Evolutionary conservation across 2,888 invertebrate species (phyloP).

Genomic region (Parapristionchus giblindavisi): DNA sequence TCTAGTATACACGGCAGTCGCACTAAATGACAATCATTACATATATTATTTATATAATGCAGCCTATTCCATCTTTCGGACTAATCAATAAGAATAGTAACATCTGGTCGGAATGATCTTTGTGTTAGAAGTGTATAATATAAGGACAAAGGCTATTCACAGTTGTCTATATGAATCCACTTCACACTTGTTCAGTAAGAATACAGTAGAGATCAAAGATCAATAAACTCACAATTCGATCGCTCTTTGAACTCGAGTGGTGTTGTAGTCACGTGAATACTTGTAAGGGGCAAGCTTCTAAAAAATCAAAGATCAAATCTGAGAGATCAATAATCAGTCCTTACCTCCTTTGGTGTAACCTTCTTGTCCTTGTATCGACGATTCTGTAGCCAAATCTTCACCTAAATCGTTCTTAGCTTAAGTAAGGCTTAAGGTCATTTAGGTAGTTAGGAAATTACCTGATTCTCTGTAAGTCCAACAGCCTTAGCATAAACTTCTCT

Average conservation of each 20-base stretch:
- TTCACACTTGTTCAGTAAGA: no score
- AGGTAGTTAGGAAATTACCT: background rate
- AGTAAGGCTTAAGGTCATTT: background rate
- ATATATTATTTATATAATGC: no score
- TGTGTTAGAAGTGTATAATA: no score
- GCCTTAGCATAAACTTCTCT: constrained; percentile 10
- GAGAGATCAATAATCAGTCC: background rate
- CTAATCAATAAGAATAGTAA: no score
- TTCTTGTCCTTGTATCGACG: constrained; percentile 29
- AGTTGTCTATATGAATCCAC: no score
- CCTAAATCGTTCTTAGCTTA: background rate
- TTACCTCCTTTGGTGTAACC: background rate
- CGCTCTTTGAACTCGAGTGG: background rate
- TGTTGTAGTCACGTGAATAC: constrained; percentile 3
- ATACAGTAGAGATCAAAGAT: no score
- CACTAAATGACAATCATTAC: no score
- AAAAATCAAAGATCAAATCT: background rate
- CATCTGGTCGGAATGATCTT: no score
- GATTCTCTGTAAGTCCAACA: background rate
- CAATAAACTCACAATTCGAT: constrained; percentile 20
- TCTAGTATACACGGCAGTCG: no score
- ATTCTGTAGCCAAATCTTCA: constrained; percentile 33
- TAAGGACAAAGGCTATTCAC: no score
- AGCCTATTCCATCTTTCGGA: no score
- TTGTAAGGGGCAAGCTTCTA: background rate